Evolutionary conservation across 2,888 invertebrate species (phyloP).

Genomic region (Acleris cristana): DNA sequence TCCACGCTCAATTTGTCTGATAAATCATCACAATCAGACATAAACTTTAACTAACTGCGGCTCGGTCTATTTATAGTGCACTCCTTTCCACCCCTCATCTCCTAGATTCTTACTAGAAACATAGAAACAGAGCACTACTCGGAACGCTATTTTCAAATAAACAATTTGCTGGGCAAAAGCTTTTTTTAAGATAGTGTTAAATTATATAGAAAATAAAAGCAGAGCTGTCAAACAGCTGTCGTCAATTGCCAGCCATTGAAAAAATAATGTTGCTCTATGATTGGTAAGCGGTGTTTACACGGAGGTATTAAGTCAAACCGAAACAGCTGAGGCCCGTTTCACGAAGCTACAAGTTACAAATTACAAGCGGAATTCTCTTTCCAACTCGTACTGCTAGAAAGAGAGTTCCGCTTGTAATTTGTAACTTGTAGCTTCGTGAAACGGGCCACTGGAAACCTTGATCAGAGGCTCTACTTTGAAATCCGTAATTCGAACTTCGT

Average conservation of each 20-base stretch:
- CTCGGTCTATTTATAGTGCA: conserved; percentile 66
- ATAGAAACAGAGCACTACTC: conserved; percentile 42
- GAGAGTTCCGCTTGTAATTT: too few species aligned
- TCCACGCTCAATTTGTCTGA: conserved; percentile 63
- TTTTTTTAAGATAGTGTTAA: conserved; percentile 51
- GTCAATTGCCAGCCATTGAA: conserved; percentile 35
- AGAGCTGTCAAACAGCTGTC: conserved; percentile 73
- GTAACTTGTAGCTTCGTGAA: too few species aligned
- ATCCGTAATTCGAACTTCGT: too few species aligned
- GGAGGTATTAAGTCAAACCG: background rate
- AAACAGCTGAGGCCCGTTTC: too few species aligned
- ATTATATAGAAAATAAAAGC: conserved; percentile 70
- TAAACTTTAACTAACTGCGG: conserved; percentile 57
- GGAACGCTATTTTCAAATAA: conserved; percentile 49
- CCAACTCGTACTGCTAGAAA: too few species aligned
- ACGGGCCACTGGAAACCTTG: too few species aligned
- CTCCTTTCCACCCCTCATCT: conserved; percentile 56
- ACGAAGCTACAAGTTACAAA: too few species aligned
- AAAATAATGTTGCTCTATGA: conserved; percentile 26
- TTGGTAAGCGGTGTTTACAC: conserved; percentile 10
- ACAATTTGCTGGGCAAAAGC: conserved; percentile 56
- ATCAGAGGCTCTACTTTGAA: too few species aligned
- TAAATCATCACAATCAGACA: conserved; percentile 65
- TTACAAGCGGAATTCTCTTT: too few species aligned
- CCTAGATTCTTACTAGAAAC: conserved; percentile 38